Conservation (phyloP, 2,888 invertebrate genomes). For the Schrankia costaestrigalis region DNA sequence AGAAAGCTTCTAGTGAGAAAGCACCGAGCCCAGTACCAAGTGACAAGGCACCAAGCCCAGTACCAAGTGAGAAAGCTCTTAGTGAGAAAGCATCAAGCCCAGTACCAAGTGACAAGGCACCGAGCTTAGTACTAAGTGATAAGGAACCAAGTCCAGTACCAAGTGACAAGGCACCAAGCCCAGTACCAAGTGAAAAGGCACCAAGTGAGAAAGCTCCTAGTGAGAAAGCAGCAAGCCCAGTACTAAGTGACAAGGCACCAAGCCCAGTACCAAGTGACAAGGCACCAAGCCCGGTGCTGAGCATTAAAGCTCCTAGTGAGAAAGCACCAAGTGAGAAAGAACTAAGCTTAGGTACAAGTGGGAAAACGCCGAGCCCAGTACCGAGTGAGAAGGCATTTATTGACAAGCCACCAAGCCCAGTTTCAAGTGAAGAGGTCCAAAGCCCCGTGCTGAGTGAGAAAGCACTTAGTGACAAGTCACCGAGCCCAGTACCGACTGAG, state of each 20-base stretch:
- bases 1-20: conserved; percentile 2
- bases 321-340: conserved; percentile 3
- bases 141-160: conserved; percentile 8
- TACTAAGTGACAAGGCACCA: neutral
- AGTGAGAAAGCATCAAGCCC: conserved; percentile 16
- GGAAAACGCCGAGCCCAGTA: conserved; percentile 2
- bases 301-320: neutral
- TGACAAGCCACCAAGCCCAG: neutral
- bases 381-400: neutral
- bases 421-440: neutral
- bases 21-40: neutral
- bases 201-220: conserved; percentile 5
- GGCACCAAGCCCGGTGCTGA: neutral
- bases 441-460: conserved; percentile 2
- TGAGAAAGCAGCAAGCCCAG: conserved; percentile 1
- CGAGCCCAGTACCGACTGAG: neutral
- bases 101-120: conserved; percentile 10
- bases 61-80: conserved; percentile 15
- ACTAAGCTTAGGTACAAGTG: conserved; percentile 2
- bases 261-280: conserved; percentile 2
- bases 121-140: neutral
- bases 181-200: conserved; percentile 2
- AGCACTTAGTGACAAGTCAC: conserved; percentile 1
- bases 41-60: conserved; percentile 6
- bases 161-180: conserved; percentile 7